Percentiles rank a stretch among this genome's conserved stretches.
Conservation (phyloP, 2,888 invertebrate genomes). For the Orthosia gracilis region DNA sequence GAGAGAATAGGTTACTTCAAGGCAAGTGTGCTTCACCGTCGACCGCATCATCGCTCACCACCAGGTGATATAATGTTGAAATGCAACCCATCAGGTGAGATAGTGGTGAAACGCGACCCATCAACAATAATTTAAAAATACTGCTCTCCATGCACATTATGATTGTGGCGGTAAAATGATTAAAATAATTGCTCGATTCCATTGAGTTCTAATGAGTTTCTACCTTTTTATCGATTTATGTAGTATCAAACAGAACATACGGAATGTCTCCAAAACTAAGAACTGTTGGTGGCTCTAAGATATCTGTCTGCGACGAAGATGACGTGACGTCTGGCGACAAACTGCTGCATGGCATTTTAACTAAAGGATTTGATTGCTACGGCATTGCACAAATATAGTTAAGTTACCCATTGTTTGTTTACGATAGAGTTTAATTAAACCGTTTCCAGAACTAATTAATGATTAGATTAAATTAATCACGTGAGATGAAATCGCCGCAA, state of each 20-base stretch:
- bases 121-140: too few relatives aligned
- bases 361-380: not conserved
- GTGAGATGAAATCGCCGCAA: slow-evolving; percentile 7
- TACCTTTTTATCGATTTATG: not conserved
- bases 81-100: too few relatives aligned
- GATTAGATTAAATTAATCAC: slow-evolving; percentile 29
- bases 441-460: not conserved
- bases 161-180: not conserved
- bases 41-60: too few relatives aligned
- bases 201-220: not conserved
- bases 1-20: too few relatives aligned
- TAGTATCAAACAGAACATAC: not conserved
- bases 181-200: not conserved
- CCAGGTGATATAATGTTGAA: too few relatives aligned
- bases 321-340: not conserved
- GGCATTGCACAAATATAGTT: too few relatives aligned
- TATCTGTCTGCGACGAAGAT: not conserved
- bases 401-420: not conserved
- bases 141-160: not conserved
- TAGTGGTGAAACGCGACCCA: too few relatives aligned
- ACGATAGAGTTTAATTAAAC: not conserved
- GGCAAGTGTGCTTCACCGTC: too few relatives aligned
- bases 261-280: not conserved
- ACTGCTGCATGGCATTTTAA: not conserved
- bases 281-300: not conserved